Conservation (phyloP, 1,140 invertebrate species). For the Oedothorax gibbosus region DNA sequence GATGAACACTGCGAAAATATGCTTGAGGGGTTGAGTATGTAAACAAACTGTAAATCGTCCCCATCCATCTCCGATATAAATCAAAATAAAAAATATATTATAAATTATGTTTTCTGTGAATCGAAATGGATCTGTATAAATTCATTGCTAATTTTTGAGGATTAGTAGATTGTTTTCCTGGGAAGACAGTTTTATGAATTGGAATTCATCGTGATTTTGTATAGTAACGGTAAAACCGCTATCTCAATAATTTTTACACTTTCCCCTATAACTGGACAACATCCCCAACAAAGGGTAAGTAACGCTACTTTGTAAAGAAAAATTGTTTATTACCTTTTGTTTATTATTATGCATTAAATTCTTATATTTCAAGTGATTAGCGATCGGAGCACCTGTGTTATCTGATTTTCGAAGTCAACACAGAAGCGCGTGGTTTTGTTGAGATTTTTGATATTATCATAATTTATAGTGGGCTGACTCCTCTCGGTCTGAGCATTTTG, state of each 20-base stretch:
- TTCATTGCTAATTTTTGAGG: no score
- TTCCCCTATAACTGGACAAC: constrained; percentile 26
- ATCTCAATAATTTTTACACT: constrained; percentile 33
- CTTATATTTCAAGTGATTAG: not conserved
- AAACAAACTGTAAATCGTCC: not conserved
- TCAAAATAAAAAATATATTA: no score
- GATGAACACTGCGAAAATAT: constrained; percentile 26
- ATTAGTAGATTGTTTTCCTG: no score
- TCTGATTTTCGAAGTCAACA: constrained; percentile 23
- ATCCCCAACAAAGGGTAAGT: constrained; percentile 54
- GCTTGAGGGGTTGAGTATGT: not conserved
- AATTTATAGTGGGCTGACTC: constrained; percentile 60
- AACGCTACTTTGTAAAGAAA: constrained; percentile 51
- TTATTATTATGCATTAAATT: not conserved
- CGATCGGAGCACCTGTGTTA: not conserved
- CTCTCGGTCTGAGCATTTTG: constrained; percentile 30
- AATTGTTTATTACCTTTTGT: constrained; percentile 16
- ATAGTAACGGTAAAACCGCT: not conserved
- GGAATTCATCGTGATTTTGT: no score
- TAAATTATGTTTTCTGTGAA: no score
- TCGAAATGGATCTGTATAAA: no score
- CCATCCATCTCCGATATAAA: no score
- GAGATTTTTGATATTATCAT: constrained; percentile 53
- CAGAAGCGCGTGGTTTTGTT: constrained; percentile 46
- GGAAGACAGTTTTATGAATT: no score